phyloP scores from a whole-genome alignment of 2,888 invertebrate genomes.

The Ptilodon capucinus region DNA sequence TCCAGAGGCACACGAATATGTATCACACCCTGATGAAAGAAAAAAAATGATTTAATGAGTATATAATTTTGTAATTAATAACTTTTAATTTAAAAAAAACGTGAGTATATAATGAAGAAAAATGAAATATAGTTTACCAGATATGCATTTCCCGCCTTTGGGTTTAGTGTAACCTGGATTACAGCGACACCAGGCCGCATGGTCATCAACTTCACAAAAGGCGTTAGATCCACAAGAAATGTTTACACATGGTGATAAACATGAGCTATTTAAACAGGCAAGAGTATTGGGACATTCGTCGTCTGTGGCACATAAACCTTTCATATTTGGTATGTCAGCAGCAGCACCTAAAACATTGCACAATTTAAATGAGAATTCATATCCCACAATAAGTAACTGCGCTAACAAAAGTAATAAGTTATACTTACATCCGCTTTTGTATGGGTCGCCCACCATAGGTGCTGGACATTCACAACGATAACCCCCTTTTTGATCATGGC shows the following conservation, averaged over 20 bases:
- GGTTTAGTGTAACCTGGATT: constrained; percentile 91
- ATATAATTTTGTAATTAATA: too few relatives aligned
- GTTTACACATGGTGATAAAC: constrained; percentile 90
- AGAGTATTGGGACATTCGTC: constrained; percentile 91
- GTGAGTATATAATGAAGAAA: not conserved
- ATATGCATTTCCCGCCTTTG: constrained; percentile 91
- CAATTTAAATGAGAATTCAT: not conserved
- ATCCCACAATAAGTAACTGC: not conserved
- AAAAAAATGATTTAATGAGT: not conserved
- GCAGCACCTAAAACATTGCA: constrained; percentile 48
- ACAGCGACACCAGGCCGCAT: constrained; percentile 95
- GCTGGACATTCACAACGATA: constrained; percentile 93
- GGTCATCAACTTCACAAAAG: constrained; percentile 93
- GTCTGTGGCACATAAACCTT: constrained; percentile 87
- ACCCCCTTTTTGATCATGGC: constrained; percentile 92
- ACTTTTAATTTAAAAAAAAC: too few relatives aligned
- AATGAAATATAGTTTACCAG: constrained; percentile 78
- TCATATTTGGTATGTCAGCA: constrained; percentile 76
- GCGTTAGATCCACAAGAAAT: constrained; percentile 92
- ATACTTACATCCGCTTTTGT: constrained; percentile 89
- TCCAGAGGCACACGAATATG: constrained; percentile 89
- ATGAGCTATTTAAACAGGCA: constrained; percentile 89
- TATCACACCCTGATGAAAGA: constrained; percentile 85
- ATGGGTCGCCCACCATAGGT: constrained; percentile 92
- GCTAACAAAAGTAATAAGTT: not conserved